Evolutionary conservation across 2,113 vertebrate species (phyloP).

Genomic region (Podiceps cristatus): DNA sequence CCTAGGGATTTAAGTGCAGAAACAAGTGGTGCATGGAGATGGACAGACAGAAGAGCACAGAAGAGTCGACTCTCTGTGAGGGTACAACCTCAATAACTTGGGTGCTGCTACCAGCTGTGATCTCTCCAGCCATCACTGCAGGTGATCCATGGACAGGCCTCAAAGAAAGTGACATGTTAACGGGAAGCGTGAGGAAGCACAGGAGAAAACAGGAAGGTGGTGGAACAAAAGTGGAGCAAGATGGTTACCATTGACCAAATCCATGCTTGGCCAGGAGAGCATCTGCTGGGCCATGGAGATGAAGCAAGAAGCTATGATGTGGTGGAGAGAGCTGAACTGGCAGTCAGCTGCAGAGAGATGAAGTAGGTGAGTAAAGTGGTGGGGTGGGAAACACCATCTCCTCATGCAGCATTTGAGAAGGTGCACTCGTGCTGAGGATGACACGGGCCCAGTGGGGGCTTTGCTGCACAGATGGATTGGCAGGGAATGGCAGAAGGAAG

Average conservation of each 20-base stretch:
- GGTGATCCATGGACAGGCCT: neutral
- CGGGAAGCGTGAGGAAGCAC: neutral
- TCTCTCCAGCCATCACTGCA: neutral
- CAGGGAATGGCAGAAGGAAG: neutral
- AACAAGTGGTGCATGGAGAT: neutral
- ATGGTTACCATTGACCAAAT: neutral
- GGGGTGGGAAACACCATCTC: neutral
- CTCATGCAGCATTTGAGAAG: neutral
- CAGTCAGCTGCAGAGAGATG: neutral
- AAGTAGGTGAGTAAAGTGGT: neutral
- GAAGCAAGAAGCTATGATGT: neutral
- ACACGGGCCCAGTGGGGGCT: neutral
- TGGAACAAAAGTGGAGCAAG: neutral
- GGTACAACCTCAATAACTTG: neutral
- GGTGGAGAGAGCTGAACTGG: neutral
- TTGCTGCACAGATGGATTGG: neutral
- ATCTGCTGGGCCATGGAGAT: neutral
- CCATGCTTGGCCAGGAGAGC: neutral
- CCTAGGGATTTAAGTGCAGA: neutral
- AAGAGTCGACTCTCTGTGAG: neutral
- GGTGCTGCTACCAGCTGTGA: neutral
- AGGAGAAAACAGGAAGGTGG: neutral
- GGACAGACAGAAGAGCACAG: neutral
- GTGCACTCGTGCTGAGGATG: fast-evolving
- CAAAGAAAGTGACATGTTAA: neutral